These are phyloP conservation scores for Clunio marinus DNA, from an alignment of 2,888 invertebrate genomes.

Conservation along the genomic window DNA sequence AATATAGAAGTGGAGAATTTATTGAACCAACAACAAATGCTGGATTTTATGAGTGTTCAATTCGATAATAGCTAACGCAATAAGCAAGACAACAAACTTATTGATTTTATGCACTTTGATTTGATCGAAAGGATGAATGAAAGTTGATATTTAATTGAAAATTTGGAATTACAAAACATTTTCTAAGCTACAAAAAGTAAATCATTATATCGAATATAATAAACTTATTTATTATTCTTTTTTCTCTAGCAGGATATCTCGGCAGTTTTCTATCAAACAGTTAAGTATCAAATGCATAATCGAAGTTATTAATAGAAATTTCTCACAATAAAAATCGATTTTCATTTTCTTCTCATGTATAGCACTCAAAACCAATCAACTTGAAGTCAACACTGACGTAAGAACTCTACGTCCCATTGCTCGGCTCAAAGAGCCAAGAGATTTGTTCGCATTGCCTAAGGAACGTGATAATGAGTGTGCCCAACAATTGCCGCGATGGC, in stretches of 20 bases:
- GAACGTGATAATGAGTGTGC: conserved; percentile 62
- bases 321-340: neutral
- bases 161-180: neutral
- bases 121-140: too few species aligned
- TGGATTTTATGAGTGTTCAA: neutral
- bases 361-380: conserved; percentile 61
- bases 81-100: too few species aligned
- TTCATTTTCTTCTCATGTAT: neutral
- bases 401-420: conserved; percentile 61
- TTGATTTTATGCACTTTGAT: too few species aligned
- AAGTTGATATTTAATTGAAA: too few species aligned
- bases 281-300: conserved; percentile 21
- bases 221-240: neutral
- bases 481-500: conserved; percentile 80
- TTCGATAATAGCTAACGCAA: neutral
- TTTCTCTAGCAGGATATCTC: conserved; percentile 46
- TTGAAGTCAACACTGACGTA: conserved; percentile 65
- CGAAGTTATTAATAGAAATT: neutral
- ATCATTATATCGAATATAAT: neutral
- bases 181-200: neutral
- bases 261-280: conserved; percentile 51
- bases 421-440: conserved; percentile 64
- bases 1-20: too few species aligned
- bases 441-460: conserved; percentile 66
- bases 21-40: conserved; percentile 30